Percentiles rank a stretch among this genome's conserved stretches.
Conservation (phyloP, 2,888 invertebrate genomes). For the Altica lythri region DNA sequence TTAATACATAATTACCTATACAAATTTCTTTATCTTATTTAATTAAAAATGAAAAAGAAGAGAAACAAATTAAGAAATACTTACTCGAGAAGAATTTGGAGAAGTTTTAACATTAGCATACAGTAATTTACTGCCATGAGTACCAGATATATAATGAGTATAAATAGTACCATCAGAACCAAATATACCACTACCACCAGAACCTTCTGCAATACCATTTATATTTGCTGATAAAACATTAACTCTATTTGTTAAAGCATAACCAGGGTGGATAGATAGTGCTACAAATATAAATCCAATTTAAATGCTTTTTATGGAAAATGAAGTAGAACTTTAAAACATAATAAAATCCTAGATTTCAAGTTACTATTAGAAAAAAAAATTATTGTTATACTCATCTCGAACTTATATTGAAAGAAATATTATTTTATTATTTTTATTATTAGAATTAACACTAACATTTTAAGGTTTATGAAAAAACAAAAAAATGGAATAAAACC, state of each 20-base stretch:
- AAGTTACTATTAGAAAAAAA: no score
- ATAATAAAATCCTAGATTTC: no score
- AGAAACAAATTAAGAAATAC: no score
- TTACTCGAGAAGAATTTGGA: no score
- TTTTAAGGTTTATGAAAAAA: no score
- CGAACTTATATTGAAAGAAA: no score
- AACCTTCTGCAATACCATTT: conserved; percentile 34
- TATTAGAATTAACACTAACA: no score
- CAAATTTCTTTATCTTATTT: no score
- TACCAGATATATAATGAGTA: conserved; percentile 34
- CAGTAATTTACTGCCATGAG: conserved; percentile 31
- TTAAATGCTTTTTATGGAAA: background rate
- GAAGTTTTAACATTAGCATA: conserved; percentile 26
- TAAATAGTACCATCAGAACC: conserved; percentile 37
- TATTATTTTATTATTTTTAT: no score
- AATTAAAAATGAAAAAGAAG: no score
- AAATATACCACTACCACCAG: conserved; percentile 44
- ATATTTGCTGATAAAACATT: conserved; percentile 44
- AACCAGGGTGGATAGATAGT: conserved; percentile 41
- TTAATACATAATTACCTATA: no score
- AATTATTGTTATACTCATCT: no score
- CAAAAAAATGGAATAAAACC: background rate
- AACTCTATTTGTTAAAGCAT: conserved; percentile 41
- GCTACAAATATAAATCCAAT: conserved; percentile 37
- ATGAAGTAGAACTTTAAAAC: background rate